Evolutionary conservation across 2,888 invertebrate genomes (phyloP).

Genomic region (Ornithoptera priamus): DNA sequence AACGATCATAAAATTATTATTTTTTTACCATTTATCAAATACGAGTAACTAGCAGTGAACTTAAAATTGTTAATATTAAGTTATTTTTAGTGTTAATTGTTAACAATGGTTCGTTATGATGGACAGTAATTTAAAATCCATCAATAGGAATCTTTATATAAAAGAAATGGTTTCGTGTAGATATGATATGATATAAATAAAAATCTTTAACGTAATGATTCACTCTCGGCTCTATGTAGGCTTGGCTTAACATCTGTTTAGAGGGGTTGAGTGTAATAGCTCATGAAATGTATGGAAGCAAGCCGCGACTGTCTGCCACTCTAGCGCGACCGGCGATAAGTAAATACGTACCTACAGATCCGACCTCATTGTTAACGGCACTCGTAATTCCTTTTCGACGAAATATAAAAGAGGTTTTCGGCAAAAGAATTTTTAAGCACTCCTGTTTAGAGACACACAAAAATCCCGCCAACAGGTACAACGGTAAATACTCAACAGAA

Average conservation of each 20-base stretch:
- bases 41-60: too few species aligned
- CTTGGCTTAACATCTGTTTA: slow-evolving; percentile 39
- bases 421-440: slow-evolving; percentile 37
- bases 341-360: slow-evolving; percentile 55
- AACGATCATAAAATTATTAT: too few species aligned
- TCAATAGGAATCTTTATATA: neutral
- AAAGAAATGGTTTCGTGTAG: neutral
- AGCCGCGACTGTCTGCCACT: slow-evolving; percentile 62
- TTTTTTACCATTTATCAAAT: too few species aligned
- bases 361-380: slow-evolving; percentile 60
- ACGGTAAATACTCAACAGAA: neutral
- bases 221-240: slow-evolving; percentile 45
- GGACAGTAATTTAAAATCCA: too few species aligned
- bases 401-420: slow-evolving; percentile 54
- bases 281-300: slow-evolving; percentile 79
- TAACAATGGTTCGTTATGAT: too few species aligned
- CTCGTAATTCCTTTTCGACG: slow-evolving; percentile 63
- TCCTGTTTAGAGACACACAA: slow-evolving; percentile 24
- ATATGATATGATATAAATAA: neutral
- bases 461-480: neutral
- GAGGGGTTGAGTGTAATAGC: slow-evolving; percentile 74
- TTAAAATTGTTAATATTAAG: too few species aligned
- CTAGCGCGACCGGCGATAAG: slow-evolving; percentile 53
- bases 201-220: neutral
- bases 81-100: too few species aligned